phyloP scores from a whole-genome alignment of 2,888 invertebrate species.

The Ptychoptera contaminata region DNA sequence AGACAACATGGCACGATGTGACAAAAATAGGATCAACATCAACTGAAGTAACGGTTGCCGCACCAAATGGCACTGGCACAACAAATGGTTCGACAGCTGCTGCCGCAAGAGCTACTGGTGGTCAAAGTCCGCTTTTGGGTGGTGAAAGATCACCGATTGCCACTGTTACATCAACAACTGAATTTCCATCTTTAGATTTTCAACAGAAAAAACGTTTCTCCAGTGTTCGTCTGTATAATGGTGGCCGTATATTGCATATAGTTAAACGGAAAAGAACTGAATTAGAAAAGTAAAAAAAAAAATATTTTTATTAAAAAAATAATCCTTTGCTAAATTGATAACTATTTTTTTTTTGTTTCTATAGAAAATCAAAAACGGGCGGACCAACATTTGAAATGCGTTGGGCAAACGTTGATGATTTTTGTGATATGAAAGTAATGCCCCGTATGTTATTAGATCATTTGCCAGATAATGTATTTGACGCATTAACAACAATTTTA shows the following conservation, averaged over 20 bases:
- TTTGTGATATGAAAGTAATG: conserved; percentile 68
- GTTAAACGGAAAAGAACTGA: conserved; percentile 52
- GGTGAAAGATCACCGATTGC: conserved; percentile 31
- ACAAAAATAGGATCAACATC: conserved; percentile 5
- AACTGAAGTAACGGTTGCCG: not conserved
- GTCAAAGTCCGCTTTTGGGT: conserved; percentile 32
- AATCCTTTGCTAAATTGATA: conserved; percentile 29
- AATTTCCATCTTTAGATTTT: conserved; percentile 12
- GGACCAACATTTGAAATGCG: conserved; percentile 57
- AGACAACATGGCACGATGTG: conserved; percentile 49
- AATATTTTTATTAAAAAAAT: conserved; percentile 16
- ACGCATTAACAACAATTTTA: conserved; percentile 49
- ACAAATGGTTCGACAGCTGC: not conserved
- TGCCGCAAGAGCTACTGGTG: conserved; percentile 10
- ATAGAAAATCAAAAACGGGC: conserved; percentile 44
- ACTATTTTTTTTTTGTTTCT: conserved; percentile 12
- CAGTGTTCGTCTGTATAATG: conserved; percentile 53
- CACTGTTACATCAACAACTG: conserved; percentile 42
- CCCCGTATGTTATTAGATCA: conserved; percentile 77
- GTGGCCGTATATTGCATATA: conserved; percentile 68
- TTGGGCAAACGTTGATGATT: conserved; percentile 67
- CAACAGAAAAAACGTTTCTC: conserved; percentile 40
- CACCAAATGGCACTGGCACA: not conserved
- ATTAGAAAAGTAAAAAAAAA: conserved; percentile 40
- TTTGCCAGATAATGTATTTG: conserved; percentile 61